Conservation (phyloP, 2,113 vertebrate species). For the Neopipo cinnamomea region DNA sequence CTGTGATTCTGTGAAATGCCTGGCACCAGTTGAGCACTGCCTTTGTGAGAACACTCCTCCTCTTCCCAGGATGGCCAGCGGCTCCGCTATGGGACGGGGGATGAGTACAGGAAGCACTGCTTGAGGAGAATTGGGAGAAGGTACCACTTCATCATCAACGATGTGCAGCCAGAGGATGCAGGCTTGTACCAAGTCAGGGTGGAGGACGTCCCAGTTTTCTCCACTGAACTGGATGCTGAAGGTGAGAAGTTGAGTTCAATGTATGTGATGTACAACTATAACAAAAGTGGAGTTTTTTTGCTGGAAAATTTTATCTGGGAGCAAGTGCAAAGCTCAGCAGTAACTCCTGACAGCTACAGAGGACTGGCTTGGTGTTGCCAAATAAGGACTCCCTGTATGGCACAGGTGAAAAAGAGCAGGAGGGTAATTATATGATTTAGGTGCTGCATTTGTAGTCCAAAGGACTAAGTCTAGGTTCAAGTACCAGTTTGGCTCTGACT, state of each 20-base stretch:
- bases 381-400: neutral
- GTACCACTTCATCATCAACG: constrained; percentile 81
- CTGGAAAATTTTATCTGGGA: neutral
- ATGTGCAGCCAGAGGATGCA: constrained; percentile 81
- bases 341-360: neutral
- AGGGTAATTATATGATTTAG: neutral
- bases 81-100: constrained; percentile 61
- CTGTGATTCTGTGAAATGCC: neutral
- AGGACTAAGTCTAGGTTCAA: neutral
- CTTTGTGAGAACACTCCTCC: neutral
- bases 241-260: constrained; percentile 58
- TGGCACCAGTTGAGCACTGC: neutral
- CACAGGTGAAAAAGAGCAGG: neutral
- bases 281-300: neutral
- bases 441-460: neutral
- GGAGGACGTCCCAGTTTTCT: constrained; percentile 80
- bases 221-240: constrained; percentile 75
- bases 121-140: constrained; percentile 68
- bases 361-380: neutral
- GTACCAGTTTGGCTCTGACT: neutral
- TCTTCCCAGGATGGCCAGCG: constrained; percentile 74
- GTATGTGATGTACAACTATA: neutral
- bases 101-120: constrained; percentile 62
- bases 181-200: constrained; percentile 88
- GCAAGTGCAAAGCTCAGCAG: neutral